Percentiles rank a stretch among this genome's conserved stretches.
These are phyloP conservation scores for Poecilia wingei DNA, from an alignment of 2,797 vertebrate genomes.

Conservation along the genomic window DNA sequence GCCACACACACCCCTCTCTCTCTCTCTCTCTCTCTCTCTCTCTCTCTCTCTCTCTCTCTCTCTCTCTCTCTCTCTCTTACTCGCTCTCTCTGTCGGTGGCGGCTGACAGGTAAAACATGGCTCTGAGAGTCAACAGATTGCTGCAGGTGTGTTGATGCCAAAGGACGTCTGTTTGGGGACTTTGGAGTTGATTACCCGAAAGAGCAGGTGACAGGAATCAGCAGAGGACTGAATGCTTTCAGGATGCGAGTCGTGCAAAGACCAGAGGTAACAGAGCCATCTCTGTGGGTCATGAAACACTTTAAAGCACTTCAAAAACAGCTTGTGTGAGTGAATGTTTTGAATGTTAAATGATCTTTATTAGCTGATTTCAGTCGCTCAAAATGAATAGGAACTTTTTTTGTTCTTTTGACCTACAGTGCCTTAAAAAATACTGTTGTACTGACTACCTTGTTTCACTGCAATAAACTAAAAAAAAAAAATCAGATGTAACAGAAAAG, in stretches of 20 bases:
- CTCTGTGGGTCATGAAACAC: background rate
- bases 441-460: background rate
- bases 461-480: background rate
- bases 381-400: background rate
- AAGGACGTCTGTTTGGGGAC: slow-evolving; percentile 51
- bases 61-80: background rate
- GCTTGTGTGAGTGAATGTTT: background rate
- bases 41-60: too few relatives aligned
- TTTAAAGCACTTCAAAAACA: background rate
- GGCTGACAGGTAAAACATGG: slow-evolving; percentile 60
- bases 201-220: slow-evolving; percentile 30
- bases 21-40: too few relatives aligned
- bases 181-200: slow-evolving; percentile 55
- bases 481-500: background rate
- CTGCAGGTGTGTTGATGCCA: slow-evolving; percentile 51
- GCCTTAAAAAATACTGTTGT: background rate
- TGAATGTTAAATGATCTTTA: background rate
- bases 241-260: background rate
- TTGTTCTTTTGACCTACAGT: background rate
- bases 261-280: slow-evolving; percentile 2
- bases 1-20: too few relatives aligned
- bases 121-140: slow-evolving; percentile 52
- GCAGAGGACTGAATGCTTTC: slow-evolving; percentile 14
- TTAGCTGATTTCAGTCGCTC: background rate
- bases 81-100: background rate